Evolutionary conservation across 2,888 invertebrate species (phyloP).

Genomic region (Bimastos eiseni): DNA sequence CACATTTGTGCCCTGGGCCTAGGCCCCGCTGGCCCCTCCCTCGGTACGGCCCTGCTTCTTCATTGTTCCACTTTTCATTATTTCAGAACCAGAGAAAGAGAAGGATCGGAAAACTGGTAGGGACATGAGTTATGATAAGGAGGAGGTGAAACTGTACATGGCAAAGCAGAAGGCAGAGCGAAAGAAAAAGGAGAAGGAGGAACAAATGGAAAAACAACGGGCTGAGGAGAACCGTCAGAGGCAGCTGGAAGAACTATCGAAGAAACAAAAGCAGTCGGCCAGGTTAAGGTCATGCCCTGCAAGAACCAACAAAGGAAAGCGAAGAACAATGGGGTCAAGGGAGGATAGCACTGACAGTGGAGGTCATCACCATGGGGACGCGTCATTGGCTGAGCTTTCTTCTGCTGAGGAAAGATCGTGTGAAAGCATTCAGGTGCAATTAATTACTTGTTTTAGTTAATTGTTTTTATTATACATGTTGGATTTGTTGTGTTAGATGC

Average conservation of each 20-base stretch:
- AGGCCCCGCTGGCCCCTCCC: no score
- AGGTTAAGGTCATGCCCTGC: neutral
- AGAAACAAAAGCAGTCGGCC: neutral
- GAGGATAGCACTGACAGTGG: slow-evolving; percentile 13
- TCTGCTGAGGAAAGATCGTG: neutral
- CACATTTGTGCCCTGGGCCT: no score
- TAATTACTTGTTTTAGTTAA: neutral
- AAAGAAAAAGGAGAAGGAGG: slow-evolving; percentile 1
- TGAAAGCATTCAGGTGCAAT: neutral
- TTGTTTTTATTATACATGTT: neutral
- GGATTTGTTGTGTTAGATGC: neutral
- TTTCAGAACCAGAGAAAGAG: slow-evolving; percentile 15
- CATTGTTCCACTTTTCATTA: neutral
- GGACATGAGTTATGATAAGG: neutral
- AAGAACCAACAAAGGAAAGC: neutral
- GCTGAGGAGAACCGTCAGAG: neutral
- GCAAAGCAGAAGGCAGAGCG: slow-evolving; percentile 17
- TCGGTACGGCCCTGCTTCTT: no score
- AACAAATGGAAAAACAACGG: neutral
- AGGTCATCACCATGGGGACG: neutral
- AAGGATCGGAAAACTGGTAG: neutral
- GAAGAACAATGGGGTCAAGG: slow-evolving; percentile 1
- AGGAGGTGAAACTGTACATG: slow-evolving; percentile 10
- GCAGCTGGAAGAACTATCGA: slow-evolving; percentile 5
- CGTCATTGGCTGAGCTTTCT: neutral